Evolutionary conservation across 1,140 invertebrate genomes (phyloP).

Genomic region (Grapholita molesta): DNA sequence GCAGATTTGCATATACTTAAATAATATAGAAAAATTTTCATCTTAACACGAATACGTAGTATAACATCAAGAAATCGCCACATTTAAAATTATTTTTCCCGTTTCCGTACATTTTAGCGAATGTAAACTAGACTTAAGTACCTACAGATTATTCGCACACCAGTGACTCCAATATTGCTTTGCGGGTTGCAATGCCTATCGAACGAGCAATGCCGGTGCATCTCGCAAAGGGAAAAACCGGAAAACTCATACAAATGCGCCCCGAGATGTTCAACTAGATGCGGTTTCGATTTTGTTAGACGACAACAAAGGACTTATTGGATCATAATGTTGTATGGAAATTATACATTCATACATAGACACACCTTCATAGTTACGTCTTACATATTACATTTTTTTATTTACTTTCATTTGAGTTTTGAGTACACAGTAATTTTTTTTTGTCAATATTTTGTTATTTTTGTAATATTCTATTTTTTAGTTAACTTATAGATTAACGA

Average conservation of each 20-base stretch:
- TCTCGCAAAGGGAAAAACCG: slow-evolving; percentile 25
- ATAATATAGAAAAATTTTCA: too few species aligned
- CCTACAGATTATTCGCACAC: not conserved
- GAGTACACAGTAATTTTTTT: too few species aligned
- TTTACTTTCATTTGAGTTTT: too few species aligned
- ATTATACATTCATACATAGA: not conserved
- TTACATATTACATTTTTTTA: too few species aligned
- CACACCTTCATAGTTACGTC: too few species aligned
- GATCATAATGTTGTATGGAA: not conserved
- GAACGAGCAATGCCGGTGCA: not conserved
- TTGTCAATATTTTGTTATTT: too few species aligned
- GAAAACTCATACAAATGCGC: slow-evolving; percentile 18
- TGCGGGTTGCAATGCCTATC: not conserved
- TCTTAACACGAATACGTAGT: too few species aligned
- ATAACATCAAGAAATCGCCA: not conserved
- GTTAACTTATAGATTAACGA: too few species aligned
- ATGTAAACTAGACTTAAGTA: slow-evolving; percentile 13
- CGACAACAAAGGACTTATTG: not conserved
- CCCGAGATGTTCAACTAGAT: not conserved
- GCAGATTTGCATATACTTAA: too few species aligned
- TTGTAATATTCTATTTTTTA: too few species aligned
- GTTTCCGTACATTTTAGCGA: not conserved
- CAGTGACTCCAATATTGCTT: slow-evolving; percentile 14
- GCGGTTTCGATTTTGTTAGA: not conserved
- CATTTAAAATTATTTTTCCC: not conserved